Conservation (phyloP, 2,888 invertebrate species). For the Oscheius sp. region DNA sequence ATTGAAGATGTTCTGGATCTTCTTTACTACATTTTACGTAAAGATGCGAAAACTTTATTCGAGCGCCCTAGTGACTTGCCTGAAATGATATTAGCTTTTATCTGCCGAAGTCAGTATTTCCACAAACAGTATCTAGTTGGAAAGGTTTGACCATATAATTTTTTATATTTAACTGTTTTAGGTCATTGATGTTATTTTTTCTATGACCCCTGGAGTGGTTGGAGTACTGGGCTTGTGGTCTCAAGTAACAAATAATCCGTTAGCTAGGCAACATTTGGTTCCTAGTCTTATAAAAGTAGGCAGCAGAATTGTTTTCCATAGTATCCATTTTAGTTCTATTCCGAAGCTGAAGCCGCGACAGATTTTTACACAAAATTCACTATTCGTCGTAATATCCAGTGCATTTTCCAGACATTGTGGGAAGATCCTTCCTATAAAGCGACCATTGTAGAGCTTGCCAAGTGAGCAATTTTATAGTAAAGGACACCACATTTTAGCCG, state of each 20-base stretch:
- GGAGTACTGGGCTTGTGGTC: neutral
- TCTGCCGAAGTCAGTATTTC: slow-evolving; percentile 89
- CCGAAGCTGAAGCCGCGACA: slow-evolving; percentile 77
- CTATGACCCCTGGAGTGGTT: too few species aligned
- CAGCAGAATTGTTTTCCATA: too few species aligned
- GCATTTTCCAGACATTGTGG: slow-evolving; percentile 92
- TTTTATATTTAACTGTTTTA: slow-evolving; percentile 33
- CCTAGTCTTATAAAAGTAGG: slow-evolving; percentile 88
- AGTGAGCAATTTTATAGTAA: slow-evolving; percentile 68
- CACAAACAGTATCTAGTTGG: slow-evolving; percentile 96
- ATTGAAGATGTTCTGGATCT: slow-evolving; percentile 97
- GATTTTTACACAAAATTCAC: slow-evolving; percentile 99
- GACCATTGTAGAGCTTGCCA: slow-evolving; percentile 89
- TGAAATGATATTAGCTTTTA: slow-evolving; percentile 87
- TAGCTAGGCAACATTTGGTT: slow-evolving; percentile 85
- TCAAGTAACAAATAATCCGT: slow-evolving; percentile 75
- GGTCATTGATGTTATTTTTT: slow-evolving; percentile 60
- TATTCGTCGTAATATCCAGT: slow-evolving; percentile 94
- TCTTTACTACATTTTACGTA: slow-evolving; percentile 75
- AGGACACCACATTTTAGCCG: slow-evolving; percentile 44
- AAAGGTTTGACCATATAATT: slow-evolving; percentile 77
- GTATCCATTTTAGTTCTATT: slow-evolving; percentile 81
- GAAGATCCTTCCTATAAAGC: slow-evolving; percentile 86
- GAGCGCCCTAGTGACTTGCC: slow-evolving; percentile 80
- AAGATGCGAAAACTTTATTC: slow-evolving; percentile 74